Base-by-base conservation (phyloP, 2,113 vertebrate species). In the Dipodomys spectabilis region DNA sequence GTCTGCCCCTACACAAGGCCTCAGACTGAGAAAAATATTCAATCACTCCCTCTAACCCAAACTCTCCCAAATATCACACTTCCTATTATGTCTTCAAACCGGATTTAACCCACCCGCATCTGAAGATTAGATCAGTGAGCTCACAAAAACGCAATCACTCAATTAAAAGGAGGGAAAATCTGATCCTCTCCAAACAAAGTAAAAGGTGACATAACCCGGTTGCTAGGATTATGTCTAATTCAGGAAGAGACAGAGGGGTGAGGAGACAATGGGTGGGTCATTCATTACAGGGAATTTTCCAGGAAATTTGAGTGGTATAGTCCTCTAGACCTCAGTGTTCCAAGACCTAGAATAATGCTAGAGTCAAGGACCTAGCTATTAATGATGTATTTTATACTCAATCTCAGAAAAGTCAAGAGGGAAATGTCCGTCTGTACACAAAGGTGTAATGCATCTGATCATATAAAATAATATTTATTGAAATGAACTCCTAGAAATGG, bases 41-140 rank as follows among this genome's bases (percentile, higher is more conserved):
- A 92, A 32, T 96, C 88, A 94, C 77, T 96, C 96, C 82, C 62
- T 95, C 80, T 97, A 98, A 97, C 95, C 97, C 97, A 98, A 98
- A 98, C 97, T 95, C 94, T 93, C 80, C 88, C 90, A 92, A 97
- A 94, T 82, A 95, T 67, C 69, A 97, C 67, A 97, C 96, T 98
- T 98, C 96, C 97, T 98, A 98, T 97, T 98, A 96, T 98, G 98
- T 98, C 98, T 98, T 97, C 77, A 94, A 97, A 97, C 96, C 96
- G 96, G 96, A 97, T 96, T 90, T 96, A 97, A 98, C 95, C 97
- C 96, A 85, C 96, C 93, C 10, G 57, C 68, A 75, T 94, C 90
- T 96, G 74, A 87, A 97, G 97, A 98, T 98, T 95, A 97, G 94
- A 98, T 98, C 97, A 95, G 93, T 94, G 97, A 98, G 97, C 95